Evolutionary conservation across 2,888 invertebrate species (phyloP).

Genomic region (Drosophila sordidula): DNA sequence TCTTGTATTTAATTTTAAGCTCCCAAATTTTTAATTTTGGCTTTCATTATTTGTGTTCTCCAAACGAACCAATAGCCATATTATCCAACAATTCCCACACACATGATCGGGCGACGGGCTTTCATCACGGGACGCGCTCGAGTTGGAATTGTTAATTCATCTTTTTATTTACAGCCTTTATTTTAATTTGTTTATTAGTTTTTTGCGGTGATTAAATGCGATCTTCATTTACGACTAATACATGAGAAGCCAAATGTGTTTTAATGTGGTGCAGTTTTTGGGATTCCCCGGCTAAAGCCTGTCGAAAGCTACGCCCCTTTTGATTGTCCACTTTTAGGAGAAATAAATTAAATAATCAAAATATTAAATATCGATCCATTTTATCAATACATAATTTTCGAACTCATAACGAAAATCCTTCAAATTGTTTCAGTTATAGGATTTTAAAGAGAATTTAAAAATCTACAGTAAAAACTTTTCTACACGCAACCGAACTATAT

Average conservation of each 20-base stretch:
- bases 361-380: too few relatives aligned
- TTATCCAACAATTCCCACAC: constrained; percentile 6
- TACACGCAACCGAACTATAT: too few relatives aligned
- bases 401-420: too few relatives aligned
- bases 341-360: too few relatives aligned
- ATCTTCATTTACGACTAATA: constrained; percentile 32
- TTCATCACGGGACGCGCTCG: background rate
- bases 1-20: constrained; percentile 17
- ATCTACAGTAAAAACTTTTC: too few relatives aligned
- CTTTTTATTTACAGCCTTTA: constrained; percentile 3
- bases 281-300: background rate
- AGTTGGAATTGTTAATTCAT: constrained; percentile 9
- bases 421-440: too few relatives aligned
- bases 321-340: too few relatives aligned
- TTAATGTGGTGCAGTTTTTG: background rate
- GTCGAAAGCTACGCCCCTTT: background rate
- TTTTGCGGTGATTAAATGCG: constrained; percentile 35
- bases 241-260: constrained; percentile 7
- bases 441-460: too few relatives aligned
- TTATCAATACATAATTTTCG: background rate
- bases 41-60: constrained; percentile 1
- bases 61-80: constrained; percentile 9
- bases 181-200: constrained; percentile 11
- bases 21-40: constrained; percentile 7
- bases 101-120: background rate